Evolutionary conservation across 1,140 invertebrate genomes (phyloP).

Genomic region (Branchinecta lindahli): DNA sequence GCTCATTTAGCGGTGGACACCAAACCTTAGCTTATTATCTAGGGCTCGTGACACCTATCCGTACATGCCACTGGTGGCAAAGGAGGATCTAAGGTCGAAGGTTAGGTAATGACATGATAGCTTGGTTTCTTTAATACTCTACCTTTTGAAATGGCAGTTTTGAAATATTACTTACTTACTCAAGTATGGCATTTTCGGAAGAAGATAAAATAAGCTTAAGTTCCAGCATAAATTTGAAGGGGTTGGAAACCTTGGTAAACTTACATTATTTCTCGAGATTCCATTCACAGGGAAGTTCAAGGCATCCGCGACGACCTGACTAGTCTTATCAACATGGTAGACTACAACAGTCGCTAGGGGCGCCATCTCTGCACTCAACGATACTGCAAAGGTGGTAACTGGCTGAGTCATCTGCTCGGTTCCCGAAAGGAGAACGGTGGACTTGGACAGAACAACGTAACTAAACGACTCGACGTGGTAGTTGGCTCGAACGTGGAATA

Average conservation of each 20-base stretch:
- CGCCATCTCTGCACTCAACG: constrained; percentile 82
- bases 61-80: too few species aligned
- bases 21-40: too few species aligned
- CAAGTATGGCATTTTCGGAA: too few species aligned
- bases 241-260: constrained; percentile 21
- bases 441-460: constrained; percentile 80
- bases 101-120: too few species aligned
- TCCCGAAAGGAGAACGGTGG: constrained; percentile 35
- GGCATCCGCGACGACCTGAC: constrained; percentile 74
- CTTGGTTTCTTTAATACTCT: too few species aligned
- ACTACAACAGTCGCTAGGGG: constrained; percentile 76
- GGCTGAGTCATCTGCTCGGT: constrained; percentile 39
- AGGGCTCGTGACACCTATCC: too few species aligned
- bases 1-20: too few species aligned
- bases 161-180: too few species aligned
- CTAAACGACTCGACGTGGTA: constrained; percentile 76
- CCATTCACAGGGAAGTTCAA: constrained; percentile 89
- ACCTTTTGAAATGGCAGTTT: too few species aligned
- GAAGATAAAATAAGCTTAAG: too few species aligned
- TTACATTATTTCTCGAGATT: constrained; percentile 72
- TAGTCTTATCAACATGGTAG: constrained; percentile 65
- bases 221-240: too few species aligned
- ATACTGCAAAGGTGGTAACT: constrained; percentile 71
- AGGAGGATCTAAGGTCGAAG: too few species aligned
- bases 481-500: constrained; percentile 84